Base-by-base conservation (phyloP, 2,888 invertebrate genomes). In the Apomyelois bistriatella region DNA sequence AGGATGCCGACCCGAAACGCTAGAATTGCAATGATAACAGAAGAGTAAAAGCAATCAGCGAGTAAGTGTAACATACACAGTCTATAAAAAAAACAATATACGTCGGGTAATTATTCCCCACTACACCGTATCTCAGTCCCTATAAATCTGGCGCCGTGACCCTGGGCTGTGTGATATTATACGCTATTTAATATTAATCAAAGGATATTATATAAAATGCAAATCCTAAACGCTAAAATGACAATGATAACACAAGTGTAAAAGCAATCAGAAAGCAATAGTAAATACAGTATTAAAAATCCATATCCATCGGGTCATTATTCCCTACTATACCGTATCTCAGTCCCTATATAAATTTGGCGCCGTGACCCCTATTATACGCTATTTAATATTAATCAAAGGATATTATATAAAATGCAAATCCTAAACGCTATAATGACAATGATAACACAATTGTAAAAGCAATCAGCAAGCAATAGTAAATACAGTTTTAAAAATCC, bases 111-210 rank as follows among this genome's bases (percentile, higher is more conserved):
- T 32, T 32, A 32, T 10, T 32, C 8, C 22, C 32, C 32, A 32
- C 32, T 32, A 30, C 30, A 7, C 7, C 43, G 28, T 43, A 43
- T 43, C 43, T 43, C 43, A 30, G 30, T 1, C 28, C 30, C 28
- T 12, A 30, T 84, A 85, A 85, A 85, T 85, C 82, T 76, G 70
- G 59, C 58, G 58, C 41, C n/a, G n/a, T n/a, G n/a, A 66, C 74
- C 71, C 43, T 4, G 43, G 28, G 43, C 12, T 3, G 10, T 82
- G 84, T 82, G 84, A 84, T 85, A n/a, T n/a, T n/a, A n/a, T n/a
- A n/a, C n/a, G n/a, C n/a, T n/a, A n/a, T n/a, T n/a, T n/a, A n/a
- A n/a, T n/a, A n/a, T n/a, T n/a, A n/a, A n/a, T n/a, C n/a, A n/a
- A n/a, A n/a, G n/a, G n/a, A n/a, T n/a, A n/a, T n/a, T n/a, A n/a